These are phyloP conservation scores for Benthosema pterotum DNA, from an alignment of 2,797 vertebrate genomes.

Conservation along the genomic window DNA sequence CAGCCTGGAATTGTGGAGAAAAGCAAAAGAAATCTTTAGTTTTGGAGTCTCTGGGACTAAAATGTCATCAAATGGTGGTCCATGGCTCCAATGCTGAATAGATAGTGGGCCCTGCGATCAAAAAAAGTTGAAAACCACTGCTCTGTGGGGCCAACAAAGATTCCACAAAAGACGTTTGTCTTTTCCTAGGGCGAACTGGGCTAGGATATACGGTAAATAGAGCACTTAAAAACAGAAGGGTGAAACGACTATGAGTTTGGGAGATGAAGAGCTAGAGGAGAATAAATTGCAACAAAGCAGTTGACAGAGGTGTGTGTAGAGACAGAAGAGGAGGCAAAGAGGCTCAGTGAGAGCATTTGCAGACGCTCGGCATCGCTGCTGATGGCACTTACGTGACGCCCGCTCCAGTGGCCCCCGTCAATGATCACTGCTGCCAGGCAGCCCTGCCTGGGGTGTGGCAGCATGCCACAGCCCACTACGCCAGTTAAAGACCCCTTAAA, in stretches of 20 bases:
- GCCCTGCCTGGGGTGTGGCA: slow-evolving; percentile 52
- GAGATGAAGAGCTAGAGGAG: neutral
- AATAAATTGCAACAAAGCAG: neutral
- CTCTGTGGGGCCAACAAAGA: too few relatives aligned
- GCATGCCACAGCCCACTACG: slow-evolving; percentile 59
- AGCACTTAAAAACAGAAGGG: too few relatives aligned
- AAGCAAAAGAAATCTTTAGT: too few relatives aligned
- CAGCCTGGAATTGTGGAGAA: too few relatives aligned
- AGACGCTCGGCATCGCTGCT: slow-evolving; percentile 50
- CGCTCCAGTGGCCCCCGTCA: slow-evolving; percentile 44
- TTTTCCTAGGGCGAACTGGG: too few relatives aligned
- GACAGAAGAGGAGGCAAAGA: neutral
- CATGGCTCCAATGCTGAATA: too few relatives aligned
- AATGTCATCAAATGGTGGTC: too few relatives aligned
- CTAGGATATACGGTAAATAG: too few relatives aligned
- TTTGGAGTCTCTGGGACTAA: too few relatives aligned
- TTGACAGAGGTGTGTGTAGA: neutral
- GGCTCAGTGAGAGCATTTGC: slow-evolving; percentile 33
- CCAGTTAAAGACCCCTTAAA: slow-evolving; percentile 75
- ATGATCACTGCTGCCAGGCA: slow-evolving; percentile 58
- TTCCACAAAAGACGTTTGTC: too few relatives aligned
- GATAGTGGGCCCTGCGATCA: too few relatives aligned
- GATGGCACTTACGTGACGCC: slow-evolving; percentile 62
- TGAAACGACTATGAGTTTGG: neutral
- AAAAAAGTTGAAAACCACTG: too few relatives aligned